Conservation (phyloP, 1,140 invertebrate species). For the Saccostrea echinata region DNA sequence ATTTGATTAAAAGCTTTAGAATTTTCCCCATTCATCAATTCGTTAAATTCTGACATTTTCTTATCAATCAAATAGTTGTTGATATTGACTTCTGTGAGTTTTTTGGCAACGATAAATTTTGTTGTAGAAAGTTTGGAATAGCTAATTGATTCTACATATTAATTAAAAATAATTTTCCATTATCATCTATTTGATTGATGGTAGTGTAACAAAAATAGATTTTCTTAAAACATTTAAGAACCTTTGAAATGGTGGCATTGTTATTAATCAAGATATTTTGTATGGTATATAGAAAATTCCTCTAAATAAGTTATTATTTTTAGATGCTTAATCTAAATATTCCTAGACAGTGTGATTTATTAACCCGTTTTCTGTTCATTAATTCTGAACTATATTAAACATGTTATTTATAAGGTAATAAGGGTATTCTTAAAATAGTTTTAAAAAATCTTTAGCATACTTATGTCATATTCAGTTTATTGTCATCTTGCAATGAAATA, state of each 20-base stretch:
- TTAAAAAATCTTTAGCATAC: no score
- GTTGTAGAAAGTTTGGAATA: not conserved
- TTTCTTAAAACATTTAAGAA: not conserved
- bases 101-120: not conserved
- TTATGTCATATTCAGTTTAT: no score
- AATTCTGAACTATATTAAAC: no score
- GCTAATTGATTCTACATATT: slow-evolving; percentile 13
- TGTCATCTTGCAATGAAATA: no score
- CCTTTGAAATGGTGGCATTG: not conserved
- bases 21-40: not conserved
- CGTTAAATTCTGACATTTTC: not conserved
- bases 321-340: not conserved
- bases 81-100: not conserved
- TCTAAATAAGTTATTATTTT: not conserved
- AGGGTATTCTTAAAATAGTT: no score
- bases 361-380: not conserved
- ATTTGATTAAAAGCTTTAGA: not conserved
- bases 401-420: no score
- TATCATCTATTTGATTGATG: not conserved
- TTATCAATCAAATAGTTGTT: not conserved
- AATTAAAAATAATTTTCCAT: not conserved
- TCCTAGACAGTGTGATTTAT: not conserved
- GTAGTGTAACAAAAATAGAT: not conserved
- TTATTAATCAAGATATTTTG: not conserved
- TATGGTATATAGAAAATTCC: not conserved